Conservation (phyloP, 1,140 invertebrate species). For the Hormaphis cornu region DNA sequence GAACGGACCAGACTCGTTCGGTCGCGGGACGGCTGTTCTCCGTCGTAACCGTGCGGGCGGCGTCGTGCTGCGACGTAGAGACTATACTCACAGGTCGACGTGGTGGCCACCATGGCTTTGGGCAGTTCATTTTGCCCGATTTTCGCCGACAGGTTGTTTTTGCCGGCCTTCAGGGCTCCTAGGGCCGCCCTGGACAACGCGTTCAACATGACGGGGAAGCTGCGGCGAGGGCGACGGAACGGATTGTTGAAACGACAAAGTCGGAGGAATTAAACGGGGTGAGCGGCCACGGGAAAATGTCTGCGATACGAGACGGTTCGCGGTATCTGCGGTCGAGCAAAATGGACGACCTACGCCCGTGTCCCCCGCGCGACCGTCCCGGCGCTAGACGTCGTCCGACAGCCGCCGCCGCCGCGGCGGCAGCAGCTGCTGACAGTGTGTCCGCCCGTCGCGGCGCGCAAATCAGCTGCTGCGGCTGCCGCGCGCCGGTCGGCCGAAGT, state of each 20-base stretch:
- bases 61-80: not conserved
- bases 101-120: constrained; percentile 47
- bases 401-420: too few species aligned
- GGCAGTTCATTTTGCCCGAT: constrained; percentile 48
- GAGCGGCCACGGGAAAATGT: not conserved
- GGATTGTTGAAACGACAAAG: not conserved
- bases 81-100: constrained; percentile 51
- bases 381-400: too few species aligned
- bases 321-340: not conserved
- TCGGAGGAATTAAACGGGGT: not conserved
- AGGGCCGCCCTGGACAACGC: constrained; percentile 51
- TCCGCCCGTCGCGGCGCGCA: too few species aligned
- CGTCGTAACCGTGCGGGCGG: not conserved
- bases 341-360: constrained; percentile 16
- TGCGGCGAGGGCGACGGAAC: not conserved
- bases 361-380: not conserved
- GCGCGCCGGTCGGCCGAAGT: too few species aligned
- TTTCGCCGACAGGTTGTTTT: constrained; percentile 46
- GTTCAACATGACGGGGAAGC: constrained; percentile 53
- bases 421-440: too few species aligned
- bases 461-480: too few species aligned
- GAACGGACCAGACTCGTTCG: too few species aligned
- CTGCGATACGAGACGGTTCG: not conserved
- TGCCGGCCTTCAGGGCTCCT: constrained; percentile 51
- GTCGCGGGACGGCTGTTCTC: too few species aligned